Evolutionary conservation across 2,113 vertebrate species (phyloP).

Genomic region (Cheirogaleus medius): DNA sequence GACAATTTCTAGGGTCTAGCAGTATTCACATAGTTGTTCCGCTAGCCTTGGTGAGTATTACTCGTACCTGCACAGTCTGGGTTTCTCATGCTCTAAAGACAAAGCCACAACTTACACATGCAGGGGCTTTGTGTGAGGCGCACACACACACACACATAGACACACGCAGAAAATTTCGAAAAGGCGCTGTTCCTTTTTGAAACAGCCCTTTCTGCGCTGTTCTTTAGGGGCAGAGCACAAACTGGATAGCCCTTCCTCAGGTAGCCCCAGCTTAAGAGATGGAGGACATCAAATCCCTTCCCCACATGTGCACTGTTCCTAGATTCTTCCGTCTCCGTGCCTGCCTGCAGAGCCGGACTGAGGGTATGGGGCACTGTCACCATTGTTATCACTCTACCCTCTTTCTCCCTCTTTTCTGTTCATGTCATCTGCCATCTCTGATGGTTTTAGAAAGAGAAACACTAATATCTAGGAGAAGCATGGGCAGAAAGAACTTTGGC

Average conservation of each 20-base stretch:
- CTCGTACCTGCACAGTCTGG: not conserved
- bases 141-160: not conserved
- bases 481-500: not conserved
- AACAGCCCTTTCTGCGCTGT: not conserved
- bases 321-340: not conserved
- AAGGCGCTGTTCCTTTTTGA: not conserved
- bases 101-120: not conserved
- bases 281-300: not conserved
- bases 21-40: not conserved
- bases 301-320: fast-evolving
- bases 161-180: not conserved
- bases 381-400: not conserved
- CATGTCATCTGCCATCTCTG: not conserved
- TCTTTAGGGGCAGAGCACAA: not conserved
- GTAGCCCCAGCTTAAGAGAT: not conserved
- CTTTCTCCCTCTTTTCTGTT: not conserved
- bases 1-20: not conserved
- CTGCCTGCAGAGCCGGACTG: not conserved
- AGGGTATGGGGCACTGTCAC: fast-evolving
- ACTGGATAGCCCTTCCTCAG: not conserved
- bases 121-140: not conserved
- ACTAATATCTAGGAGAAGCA: not conserved
- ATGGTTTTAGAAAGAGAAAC: not conserved
- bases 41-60: not conserved
- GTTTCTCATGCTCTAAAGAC: not conserved